These are phyloP conservation scores for Calliopum simillimum DNA, from an alignment of 2,888 invertebrate genomes.

Conservation along the genomic window DNA sequence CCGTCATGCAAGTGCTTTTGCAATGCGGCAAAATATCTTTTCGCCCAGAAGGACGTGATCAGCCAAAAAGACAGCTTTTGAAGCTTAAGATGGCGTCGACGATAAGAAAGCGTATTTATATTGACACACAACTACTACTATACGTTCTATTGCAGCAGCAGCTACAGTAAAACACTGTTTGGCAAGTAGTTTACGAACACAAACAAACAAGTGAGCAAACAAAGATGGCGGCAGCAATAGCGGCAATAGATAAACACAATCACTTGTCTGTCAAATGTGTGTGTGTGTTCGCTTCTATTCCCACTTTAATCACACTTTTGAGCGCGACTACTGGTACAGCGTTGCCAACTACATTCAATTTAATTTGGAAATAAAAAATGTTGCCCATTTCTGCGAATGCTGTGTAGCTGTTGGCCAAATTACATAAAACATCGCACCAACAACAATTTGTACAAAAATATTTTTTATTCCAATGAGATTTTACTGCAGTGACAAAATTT, in stretches of 20 bases:
- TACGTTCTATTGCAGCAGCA: background rate
- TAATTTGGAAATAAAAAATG: constrained; percentile 5
- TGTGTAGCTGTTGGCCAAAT: constrained; percentile 10
- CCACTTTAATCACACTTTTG: constrained; percentile 24
- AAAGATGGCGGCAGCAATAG: background rate
- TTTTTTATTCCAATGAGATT: background rate
- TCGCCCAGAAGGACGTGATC: constrained; percentile 18
- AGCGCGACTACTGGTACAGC: background rate
- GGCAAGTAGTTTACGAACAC: background rate
- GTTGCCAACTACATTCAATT: constrained; percentile 16
- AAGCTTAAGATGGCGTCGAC: constrained; percentile 21
- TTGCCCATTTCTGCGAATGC: constrained; percentile 3
- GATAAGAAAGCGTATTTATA: constrained; percentile 10
- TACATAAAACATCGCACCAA: constrained; percentile 5
- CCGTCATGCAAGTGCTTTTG: background rate
- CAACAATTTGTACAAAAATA: background rate
- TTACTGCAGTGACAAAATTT: no score
- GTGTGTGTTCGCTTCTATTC: background rate
- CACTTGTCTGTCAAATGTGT: constrained; percentile 17
- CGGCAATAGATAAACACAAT: constrained; percentile 6
- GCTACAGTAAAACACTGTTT: constrained; percentile 16
- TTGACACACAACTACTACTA: constrained; percentile 13
- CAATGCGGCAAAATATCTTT: background rate
- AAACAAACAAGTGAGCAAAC: background rate
- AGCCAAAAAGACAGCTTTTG: constrained; percentile 14